Evolutionary conservation across 2,113 vertebrate species (phyloP), one percentile per base, ranked within the genome.

Genomic region (Diadophis punctatus): DNA sequence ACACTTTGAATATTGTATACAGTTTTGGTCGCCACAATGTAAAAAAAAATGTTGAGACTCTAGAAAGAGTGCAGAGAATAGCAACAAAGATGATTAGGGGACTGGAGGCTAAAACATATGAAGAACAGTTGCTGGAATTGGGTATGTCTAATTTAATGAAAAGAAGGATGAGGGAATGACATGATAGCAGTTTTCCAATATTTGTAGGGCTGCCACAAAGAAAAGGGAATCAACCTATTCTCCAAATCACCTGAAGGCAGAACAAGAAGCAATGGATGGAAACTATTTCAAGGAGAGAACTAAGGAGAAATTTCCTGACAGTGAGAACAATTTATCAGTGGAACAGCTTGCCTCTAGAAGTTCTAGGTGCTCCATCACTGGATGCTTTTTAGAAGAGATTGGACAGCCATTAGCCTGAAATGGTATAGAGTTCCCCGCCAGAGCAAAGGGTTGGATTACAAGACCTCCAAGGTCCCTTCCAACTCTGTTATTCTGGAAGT

Each of bases 81-180:
- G 4, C 4, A 14, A n/a, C 30, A n/a, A 63, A 63, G 4, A 63
- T 2, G 11, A 63, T 63, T 63, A 63, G 11, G 30, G 11, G 60
- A 2, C 60, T n/a, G 1, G 60, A 63, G 27, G 12, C 30, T 63
- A 63, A 63, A 63, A 63, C 11, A 63, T 14, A n/a, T n/a, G 30
- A n/a, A 63, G 27, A 63, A 14, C 0, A 0, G 60, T 30, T 63
- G 27, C 60, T 14, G 27, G 60, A 63, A 30, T 5, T 63, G 60
- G 11, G 30, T n/a, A n/a, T 63, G 60, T 4, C 60, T 63, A 5
- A 30, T 63, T n/a, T 63, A 63, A 27, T 5, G 12, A n/a, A n/a
- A 14, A 63, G 30, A 63, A 63, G 11, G 60, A n/a, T n/a, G 0
- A 0, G n/a, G 11, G 11, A 1, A 9, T 1, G 2, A 14, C 60